phyloP scores from a whole-genome alignment of 2,888 invertebrate species.

The Heteropelma amictum region DNA sequence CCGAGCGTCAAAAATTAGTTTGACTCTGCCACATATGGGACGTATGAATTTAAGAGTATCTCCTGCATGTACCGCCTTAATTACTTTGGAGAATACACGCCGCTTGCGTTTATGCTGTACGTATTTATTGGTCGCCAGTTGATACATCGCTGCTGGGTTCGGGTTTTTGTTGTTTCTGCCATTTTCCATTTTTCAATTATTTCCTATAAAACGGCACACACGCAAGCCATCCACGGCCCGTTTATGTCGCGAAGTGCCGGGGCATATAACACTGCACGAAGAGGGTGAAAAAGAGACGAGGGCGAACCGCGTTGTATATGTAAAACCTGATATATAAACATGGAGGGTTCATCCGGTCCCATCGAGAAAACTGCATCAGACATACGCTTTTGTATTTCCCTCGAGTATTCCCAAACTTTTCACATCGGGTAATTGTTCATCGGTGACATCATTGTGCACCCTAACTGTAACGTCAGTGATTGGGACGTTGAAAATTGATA shows the following conservation, averaged over 20 bases:
- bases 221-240: conserved; percentile 34
- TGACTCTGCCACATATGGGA: not conserved
- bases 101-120: not conserved
- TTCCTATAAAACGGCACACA: too few species aligned
- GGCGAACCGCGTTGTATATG: conserved; percentile 4
- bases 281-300: not conserved
- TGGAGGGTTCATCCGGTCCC: not conserved
- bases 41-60: conserved; percentile 44
- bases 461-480: not conserved
- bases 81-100: conserved; percentile 43
- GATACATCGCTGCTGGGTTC: conserved; percentile 44
- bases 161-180: not conserved
- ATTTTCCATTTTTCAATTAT: conserved; percentile 44
- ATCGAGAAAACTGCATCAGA: conserved; percentile 2
- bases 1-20: conserved; percentile 44
- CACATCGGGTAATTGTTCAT: conserved; percentile 51
- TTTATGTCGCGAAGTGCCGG: not conserved
- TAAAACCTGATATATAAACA: conserved; percentile 34
- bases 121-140: conserved; percentile 24
- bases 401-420: conserved; percentile 58
- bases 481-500: not conserved
- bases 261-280: not conserved
- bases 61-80: conserved; percentile 44
- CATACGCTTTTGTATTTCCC: conserved; percentile 62
- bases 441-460: not conserved